Evolutionary conservation across 2,888 invertebrate genomes (phyloP), one percentile per base, ranked within the genome.

Genomic region (Helleia helle): DNA sequence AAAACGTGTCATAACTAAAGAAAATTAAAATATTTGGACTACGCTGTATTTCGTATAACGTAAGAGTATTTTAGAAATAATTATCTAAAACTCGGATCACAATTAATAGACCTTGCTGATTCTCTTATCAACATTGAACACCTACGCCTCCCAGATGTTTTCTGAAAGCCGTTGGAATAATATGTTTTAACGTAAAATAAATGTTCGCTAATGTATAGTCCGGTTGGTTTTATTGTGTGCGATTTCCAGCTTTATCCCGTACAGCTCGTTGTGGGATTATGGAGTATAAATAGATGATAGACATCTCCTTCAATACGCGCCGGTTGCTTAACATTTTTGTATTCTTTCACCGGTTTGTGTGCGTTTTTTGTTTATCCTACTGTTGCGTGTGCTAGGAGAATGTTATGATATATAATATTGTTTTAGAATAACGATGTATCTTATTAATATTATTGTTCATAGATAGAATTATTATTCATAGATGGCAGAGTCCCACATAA

Each of bases 181-280:
- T 55, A 48, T 48, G 46, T 73, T 74, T 70, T 62, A 68, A 63
- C 63, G 69, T 72, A 58, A 74, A 72, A 73, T 72, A 72, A 70
- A 69, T 61, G 66, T 58, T 57, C 62, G 59, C 63, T 64, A 63
- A 65, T 51, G 65, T 64, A 60, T 57, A 64, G 63, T 59, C 64
- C 68, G 62, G 69, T 65, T 67, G 63, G 59, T 68, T 71, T 74
- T 79, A 71, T 76, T 77, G 71, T 68, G 64, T 67, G 65, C 65
- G 68, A 66, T 70, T 59, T 63, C 45, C 60, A 65, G 59, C 68
- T 73, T 71, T 72, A 71, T 72, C 63, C 61, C 71, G 59, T 83
- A 79, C 66, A 84, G 83, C 62, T 80, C 83, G 55, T 84, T 84
- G 80, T 79, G 62, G 70, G 62, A 71, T 76, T 71, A 73, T 65